Percentiles rank a stretch among this genome's conserved stretches.
phyloP scores from a whole-genome alignment of 2,113 vertebrate genomes.

The Passer montanus region DNA sequence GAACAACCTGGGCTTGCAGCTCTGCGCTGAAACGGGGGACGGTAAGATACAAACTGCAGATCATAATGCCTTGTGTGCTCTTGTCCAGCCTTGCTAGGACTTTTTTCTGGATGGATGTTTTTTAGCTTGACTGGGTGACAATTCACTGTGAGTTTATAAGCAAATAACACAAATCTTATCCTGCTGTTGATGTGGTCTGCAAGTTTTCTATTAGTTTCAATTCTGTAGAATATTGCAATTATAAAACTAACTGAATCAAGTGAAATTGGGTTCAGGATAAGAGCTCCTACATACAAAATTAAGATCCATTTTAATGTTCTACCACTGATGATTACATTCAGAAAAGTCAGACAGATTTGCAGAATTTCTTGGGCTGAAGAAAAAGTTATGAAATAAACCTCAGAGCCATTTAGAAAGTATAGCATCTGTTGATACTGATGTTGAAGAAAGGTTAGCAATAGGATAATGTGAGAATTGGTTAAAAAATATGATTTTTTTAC shows the following conservation, averaged over 20 bases:
- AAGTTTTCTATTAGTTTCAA: neutral
- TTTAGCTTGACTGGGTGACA: neutral
- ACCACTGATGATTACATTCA: neutral
- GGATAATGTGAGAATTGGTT: neutral
- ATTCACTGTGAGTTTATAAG: neutral
- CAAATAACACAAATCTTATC: neutral
- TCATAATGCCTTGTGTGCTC: accelerated
- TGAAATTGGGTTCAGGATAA: neutral
- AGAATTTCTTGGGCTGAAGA: neutral
- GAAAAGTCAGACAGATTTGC: neutral
- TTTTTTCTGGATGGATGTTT: neutral
- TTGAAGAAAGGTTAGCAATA: neutral
- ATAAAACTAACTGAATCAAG: neutral
- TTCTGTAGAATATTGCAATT: neutral
- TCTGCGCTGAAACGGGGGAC: conserved; percentile 91
- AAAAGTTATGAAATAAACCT: neutral
- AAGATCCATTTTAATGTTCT: neutral
- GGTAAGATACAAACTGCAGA: conserved; percentile 74
- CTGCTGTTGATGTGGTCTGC: neutral
- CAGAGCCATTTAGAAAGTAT: neutral
- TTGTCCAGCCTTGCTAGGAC: neutral
- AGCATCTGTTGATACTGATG: neutral
- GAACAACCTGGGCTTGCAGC: conserved; percentile 96
- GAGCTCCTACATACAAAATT: neutral
- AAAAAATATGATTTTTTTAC: neutral